Evolutionary conservation across 2,888 invertebrate genomes (phyloP).

Genomic region (Marronus borbonicus): DNA sequence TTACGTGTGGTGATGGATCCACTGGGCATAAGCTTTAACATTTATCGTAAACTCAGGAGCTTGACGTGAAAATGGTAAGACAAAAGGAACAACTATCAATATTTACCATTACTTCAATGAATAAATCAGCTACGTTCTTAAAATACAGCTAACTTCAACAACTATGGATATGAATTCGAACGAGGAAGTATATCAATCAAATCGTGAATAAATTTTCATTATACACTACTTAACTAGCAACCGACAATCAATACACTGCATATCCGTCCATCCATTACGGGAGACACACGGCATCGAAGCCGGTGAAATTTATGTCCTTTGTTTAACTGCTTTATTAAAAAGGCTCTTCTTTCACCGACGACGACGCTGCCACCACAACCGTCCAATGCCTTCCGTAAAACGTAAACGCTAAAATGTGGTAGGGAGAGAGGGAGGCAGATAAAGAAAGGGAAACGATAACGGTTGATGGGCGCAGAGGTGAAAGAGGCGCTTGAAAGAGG

Average conservation of each 20-base stretch:
- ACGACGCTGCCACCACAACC: conserved; percentile 21
- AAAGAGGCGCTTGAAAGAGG: conserved; percentile 47
- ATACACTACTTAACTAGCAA: conserved; percentile 35
- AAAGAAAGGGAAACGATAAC: conserved; percentile 48
- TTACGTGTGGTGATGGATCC: no score
- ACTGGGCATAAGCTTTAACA: no score
- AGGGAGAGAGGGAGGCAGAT: conserved; percentile 42
- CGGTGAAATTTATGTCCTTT: conserved; percentile 49
- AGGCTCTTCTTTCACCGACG: conserved; percentile 37
- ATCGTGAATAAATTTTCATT: conserved; percentile 34
- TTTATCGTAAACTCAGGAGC: no score
- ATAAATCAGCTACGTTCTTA: no score
- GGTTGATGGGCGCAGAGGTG: conserved; percentile 41
- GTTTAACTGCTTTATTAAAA: conserved; percentile 51
- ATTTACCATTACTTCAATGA: no score
- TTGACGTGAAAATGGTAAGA: no score
- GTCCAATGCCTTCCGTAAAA: conserved; percentile 30
- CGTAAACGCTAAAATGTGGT: conserved; percentile 31
- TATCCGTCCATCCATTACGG: conserved; percentile 13
- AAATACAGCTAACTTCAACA: no score
- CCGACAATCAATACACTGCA: conserved; percentile 40
- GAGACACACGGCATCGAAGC: conserved; percentile 39
- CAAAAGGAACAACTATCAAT: no score
- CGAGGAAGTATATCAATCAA: conserved; percentile 32
- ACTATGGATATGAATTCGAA: no score